Conservation (phyloP, 2,797 vertebrate genomes). For the Lophius americanus region DNA sequence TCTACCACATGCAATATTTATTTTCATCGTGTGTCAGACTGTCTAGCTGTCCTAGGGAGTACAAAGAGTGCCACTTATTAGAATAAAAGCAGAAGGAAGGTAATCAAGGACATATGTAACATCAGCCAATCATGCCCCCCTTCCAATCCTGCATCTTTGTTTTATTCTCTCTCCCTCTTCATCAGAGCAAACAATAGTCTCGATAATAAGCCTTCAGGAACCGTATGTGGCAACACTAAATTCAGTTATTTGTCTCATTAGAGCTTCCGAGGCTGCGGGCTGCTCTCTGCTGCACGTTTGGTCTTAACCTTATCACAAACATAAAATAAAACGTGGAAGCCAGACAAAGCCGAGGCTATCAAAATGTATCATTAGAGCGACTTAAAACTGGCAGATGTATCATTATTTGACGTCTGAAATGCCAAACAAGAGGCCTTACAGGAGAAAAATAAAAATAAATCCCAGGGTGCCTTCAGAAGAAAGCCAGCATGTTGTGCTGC, state of each 20-base stretch:
- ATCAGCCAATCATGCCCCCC: conserved; percentile 95
- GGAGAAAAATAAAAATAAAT: conserved; percentile 24
- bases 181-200: conserved; percentile 96
- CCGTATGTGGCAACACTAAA: conserved; percentile 91
- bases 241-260: conserved; percentile 99
- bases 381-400: conserved; percentile 56
- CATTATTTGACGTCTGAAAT: conserved; percentile 41
- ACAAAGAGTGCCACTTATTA: conserved; percentile 99
- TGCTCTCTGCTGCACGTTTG: conserved; percentile 87
- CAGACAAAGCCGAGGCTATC: conserved; percentile 69
- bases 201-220: conserved; percentile 95
- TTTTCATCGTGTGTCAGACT: conserved; percentile 99
- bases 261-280: conserved; percentile 82
- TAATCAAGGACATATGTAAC: conserved; percentile 99
- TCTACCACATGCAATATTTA: conserved; percentile 99
- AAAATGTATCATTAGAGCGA: conserved; percentile 75
- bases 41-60: conserved; percentile 98
- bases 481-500: conserved; percentile 26
- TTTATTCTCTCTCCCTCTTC: conserved; percentile 81
- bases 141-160: conserved; percentile 84
- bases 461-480: conserved; percentile 28
- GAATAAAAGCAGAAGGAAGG: conserved; percentile 99
- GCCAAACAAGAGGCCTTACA: conserved; percentile 42
- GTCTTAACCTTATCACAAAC: conserved; percentile 86
- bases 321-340: conserved; percentile 83